Conservation (phyloP, 1,140 invertebrate genomes). For the Micrasema longulum region DNA sequence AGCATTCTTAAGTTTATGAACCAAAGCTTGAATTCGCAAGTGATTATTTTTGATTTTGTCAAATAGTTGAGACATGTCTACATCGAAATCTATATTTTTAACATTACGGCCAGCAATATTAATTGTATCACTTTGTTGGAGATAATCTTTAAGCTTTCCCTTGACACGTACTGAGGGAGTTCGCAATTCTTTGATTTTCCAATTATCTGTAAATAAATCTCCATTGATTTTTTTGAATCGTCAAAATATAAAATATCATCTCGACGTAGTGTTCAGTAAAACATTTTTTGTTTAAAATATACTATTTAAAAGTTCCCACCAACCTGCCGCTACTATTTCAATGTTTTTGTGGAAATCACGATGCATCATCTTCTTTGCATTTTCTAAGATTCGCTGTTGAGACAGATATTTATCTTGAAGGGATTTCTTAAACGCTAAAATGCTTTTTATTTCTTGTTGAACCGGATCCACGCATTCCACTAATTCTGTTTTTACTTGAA, state of each 20-base stretch:
- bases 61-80: conserved; percentile 41
- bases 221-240: conserved; percentile 24
- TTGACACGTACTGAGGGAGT: conserved; percentile 43
- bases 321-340: conserved; percentile 46
- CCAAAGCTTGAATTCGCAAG: conserved; percentile 39
- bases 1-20: conserved; percentile 42
- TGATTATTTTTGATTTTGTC: conserved; percentile 45
- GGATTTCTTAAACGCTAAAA: conserved; percentile 30
- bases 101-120: conserved; percentile 42
- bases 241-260: conserved; percentile 20
- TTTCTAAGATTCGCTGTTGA: conserved; percentile 42
- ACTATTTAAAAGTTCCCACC: conserved; percentile 25
- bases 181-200: conserved; percentile 50
- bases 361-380: conserved; percentile 32
- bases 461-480: conserved; percentile 37
- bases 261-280: neutral
- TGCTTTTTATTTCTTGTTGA: conserved; percentile 36
- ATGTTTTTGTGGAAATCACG: conserved; percentile 32
- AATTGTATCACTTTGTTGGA: conserved; percentile 31
- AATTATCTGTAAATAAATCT: conserved; percentile 49
- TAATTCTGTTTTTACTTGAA: conserved; percentile 48
- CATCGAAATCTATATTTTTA: conserved; percentile 37
- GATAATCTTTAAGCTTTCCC: conserved; percentile 42
- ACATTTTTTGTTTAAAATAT: conserved; percentile 13
- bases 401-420: conserved; percentile 41